Evolutionary conservation across 2,888 invertebrate genomes (phyloP).

Genomic region (Xylophagus ater): DNA sequence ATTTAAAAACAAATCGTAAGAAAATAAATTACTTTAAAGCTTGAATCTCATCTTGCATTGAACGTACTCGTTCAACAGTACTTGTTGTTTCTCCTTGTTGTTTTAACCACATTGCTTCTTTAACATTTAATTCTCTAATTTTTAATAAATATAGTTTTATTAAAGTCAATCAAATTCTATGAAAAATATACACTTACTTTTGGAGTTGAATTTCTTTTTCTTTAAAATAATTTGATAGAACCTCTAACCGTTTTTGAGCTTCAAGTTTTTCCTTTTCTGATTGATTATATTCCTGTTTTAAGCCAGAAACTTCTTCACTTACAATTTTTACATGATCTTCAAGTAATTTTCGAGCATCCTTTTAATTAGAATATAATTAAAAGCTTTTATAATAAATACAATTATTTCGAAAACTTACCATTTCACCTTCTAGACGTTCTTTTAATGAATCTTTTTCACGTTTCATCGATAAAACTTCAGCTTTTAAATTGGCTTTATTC

Average conservation of each 20-base stretch:
- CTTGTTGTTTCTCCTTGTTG: conserved; percentile 73
- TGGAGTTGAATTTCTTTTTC: conserved; percentile 78
- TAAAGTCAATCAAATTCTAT: conserved; percentile 2
- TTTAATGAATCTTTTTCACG: conserved; percentile 43
- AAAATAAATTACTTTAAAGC: conserved; percentile 54
- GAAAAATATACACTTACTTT: conserved; percentile 49
- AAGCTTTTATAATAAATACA: conserved; percentile 3
- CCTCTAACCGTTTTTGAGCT: conserved; percentile 71
- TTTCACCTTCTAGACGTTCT: conserved; percentile 40
- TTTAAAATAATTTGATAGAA: conserved; percentile 80
- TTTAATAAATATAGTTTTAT: conserved; percentile 4
- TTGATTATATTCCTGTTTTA: conserved; percentile 48
- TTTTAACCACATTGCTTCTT: conserved; percentile 66
- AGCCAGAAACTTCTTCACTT: conserved; percentile 42
- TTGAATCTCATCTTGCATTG: conserved; percentile 68
- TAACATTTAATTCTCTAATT: conserved; percentile 54
- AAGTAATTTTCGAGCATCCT: conserved; percentile 39
- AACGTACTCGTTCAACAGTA: conserved; percentile 65
- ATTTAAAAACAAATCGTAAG: neutral
- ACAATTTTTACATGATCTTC: conserved; percentile 38
- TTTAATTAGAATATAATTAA: conserved; percentile 5
- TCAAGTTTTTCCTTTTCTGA: conserved; percentile 63
- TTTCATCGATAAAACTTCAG: conserved; percentile 45
- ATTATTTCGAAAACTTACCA: conserved; percentile 21
- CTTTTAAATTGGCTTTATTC: conserved; percentile 46